Conservation (phyloP, 2,113 vertebrate genomes). For the Rhinoderma darwinii region DNA sequence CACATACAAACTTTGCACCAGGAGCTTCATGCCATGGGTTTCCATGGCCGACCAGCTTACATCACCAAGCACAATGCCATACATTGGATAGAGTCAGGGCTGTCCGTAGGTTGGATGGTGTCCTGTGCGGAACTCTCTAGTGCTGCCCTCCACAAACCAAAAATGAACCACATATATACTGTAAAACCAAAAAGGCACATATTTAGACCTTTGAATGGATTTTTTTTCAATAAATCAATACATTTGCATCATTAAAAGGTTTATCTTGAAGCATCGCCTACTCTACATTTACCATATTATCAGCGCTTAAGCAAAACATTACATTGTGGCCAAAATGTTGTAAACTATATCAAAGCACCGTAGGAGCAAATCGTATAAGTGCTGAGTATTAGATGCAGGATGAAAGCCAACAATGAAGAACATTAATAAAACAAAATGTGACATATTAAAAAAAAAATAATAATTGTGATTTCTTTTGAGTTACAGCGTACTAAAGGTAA, state of each 20-base stretch:
- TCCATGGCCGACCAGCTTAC: too few species aligned
- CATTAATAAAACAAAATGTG: slow-evolving; percentile 51
- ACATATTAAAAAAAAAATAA: slow-evolving; percentile 9
- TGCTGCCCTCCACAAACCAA: too few species aligned
- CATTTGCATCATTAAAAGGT: slow-evolving; percentile 2
- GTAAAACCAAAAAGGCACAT: too few species aligned
- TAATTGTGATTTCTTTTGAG: slow-evolving; percentile 13
- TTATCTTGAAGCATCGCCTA: background rate
- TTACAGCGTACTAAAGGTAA: background rate
- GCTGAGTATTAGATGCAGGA: background rate
- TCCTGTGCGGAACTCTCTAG: too few species aligned
- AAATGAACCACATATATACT: too few species aligned
- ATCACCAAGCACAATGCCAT: too few species aligned
- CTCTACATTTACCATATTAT: background rate
- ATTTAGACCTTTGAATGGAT: too few species aligned
- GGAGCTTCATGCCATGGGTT: too few species aligned
- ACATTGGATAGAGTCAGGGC: too few species aligned
- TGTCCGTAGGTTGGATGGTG: too few species aligned
- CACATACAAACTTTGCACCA: too few species aligned
- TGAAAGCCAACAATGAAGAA: slow-evolving; percentile 24
- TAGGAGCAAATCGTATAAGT: slow-evolving; percentile 34
- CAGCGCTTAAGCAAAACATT: background rate
- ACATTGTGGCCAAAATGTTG: background rate
- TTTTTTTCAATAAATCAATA: too few species aligned
- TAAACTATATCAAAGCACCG: background rate